Evolutionary conservation across 2,888 invertebrate genomes (phyloP), one percentile per base, ranked within the genome.

Genomic region (Netelia fuscicornis): DNA sequence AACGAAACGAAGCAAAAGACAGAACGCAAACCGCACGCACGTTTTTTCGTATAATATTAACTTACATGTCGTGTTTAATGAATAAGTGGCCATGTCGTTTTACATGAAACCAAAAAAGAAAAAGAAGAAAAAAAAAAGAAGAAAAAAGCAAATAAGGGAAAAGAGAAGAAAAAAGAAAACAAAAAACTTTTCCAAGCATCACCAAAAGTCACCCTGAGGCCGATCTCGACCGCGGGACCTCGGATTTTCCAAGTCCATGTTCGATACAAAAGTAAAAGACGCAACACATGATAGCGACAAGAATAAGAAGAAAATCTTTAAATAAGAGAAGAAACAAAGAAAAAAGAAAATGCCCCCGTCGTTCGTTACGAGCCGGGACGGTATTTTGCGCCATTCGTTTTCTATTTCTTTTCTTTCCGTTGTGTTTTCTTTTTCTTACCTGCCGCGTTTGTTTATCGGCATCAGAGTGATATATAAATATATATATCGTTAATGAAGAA

Each of bases 21-120:
- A 52, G 23, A 84, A 82, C 60, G 80, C 54, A 30, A 60, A 62
- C 17, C 54, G 71, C 71, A 81, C 67, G 42, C 79, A 67, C 77
- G 68, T 81, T 83, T 76, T 84, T 85, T 88, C 86, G 82, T 86
- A 87, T 86, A 83, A 82, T 86, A 86, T 84, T 71, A 83, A 86
- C 77, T 84, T 85, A 86, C 86, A 76, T 87, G 86, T 88, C 87
- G 86, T 86, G 84, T 87, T 80, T 88, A 72, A 87, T 71, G 75
- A 65, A 83, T 85, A 86, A 87, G 85, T 82, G 88, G 30, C 17
- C 58, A 86, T 87, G 89, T 89, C 85, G 82, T 87, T 89, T 88
- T 86, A 84, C 87, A 88, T 85, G 83, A 65, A 13, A 42, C 2
- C 17, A 17, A 17, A 17, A 58, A 64, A 13, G 17, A 65, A 20